Conservation (phyloP, 1,140 invertebrate species). For the Scylla paramamosain region DNA sequence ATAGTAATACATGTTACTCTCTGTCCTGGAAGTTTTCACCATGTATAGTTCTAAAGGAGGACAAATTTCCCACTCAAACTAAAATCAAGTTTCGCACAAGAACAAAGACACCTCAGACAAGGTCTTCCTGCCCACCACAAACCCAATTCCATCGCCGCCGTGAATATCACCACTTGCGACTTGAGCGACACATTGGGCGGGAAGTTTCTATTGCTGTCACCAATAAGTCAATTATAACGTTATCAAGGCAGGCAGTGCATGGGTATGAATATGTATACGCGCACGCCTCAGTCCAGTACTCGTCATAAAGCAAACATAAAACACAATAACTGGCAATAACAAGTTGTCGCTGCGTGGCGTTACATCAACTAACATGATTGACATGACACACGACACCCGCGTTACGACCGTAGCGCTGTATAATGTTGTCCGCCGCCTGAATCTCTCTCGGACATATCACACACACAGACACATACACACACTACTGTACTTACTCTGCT, state of each 20-base stretch:
- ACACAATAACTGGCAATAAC: neutral
- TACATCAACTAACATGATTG: neutral
- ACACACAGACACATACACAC: neutral
- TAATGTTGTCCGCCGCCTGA: neutral
- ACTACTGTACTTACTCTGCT: neutral
- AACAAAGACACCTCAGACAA: too few species aligned
- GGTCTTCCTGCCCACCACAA: too few species aligned
- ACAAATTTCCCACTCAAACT: too few species aligned
- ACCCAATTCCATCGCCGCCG: neutral
- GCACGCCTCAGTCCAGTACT: neutral
- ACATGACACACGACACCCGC: neutral
- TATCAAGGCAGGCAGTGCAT: too few species aligned
- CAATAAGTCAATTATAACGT: too few species aligned
- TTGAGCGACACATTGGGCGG: too few species aligned
- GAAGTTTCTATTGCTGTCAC: too few species aligned
- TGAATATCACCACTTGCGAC: neutral
- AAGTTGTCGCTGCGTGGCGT: neutral
- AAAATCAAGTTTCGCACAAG: too few species aligned
- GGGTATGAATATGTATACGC: too few species aligned
- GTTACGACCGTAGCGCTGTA: neutral
- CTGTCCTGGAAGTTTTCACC: too few species aligned
- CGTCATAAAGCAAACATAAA: neutral
- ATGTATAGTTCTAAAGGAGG: too few species aligned
- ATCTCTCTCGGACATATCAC: neutral
- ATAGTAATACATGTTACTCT: too few species aligned